Evolutionary conservation across 2,888 invertebrate species (phyloP).

Genomic region (Noctua pronuba): DNA sequence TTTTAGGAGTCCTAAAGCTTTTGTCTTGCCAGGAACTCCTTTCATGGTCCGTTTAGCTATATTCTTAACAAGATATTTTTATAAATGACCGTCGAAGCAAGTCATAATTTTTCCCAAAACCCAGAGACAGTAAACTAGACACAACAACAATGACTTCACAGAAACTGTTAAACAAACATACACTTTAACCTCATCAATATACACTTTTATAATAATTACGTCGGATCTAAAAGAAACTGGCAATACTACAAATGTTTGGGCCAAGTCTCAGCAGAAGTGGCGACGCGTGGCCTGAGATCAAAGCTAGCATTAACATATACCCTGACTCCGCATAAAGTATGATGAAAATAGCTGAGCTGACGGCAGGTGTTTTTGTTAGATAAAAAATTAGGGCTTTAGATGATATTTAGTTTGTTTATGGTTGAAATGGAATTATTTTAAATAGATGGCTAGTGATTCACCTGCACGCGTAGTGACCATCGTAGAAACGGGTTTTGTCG

Average conservation of each 20-base stretch:
- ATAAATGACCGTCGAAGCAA: background rate
- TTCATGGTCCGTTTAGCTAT: background rate
- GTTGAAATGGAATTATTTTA: background rate
- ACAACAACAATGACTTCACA: background rate
- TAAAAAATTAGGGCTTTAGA: constrained; percentile 8
- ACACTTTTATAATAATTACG: constrained; percentile 13
- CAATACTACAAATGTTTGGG: constrained; percentile 60
- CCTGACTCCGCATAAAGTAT: constrained; percentile 75
- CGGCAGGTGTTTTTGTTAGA: constrained; percentile 42
- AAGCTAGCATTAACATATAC: constrained; percentile 73
- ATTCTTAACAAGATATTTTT: background rate
- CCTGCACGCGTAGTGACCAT: no score
- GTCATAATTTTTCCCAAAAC: background rate
- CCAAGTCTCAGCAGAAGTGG: constrained; percentile 50
- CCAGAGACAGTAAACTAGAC: background rate
- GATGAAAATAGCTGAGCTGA: constrained; percentile 43
- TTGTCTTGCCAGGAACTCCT: background rate
- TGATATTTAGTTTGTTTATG: background rate
- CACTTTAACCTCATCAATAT: constrained; percentile 30
- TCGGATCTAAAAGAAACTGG: constrained; percentile 30
- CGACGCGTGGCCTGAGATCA: constrained; percentile 77
- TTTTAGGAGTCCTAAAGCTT: background rate
- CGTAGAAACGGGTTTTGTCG: no score
- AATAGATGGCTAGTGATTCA: background rate
- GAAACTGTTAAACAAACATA: background rate